A percentile compares a stretch with the other conserved stretches of the same genome.
phyloP scores from a whole-genome alignment of 2,113 vertebrate species.

The Dipodomys ordii region DNA sequence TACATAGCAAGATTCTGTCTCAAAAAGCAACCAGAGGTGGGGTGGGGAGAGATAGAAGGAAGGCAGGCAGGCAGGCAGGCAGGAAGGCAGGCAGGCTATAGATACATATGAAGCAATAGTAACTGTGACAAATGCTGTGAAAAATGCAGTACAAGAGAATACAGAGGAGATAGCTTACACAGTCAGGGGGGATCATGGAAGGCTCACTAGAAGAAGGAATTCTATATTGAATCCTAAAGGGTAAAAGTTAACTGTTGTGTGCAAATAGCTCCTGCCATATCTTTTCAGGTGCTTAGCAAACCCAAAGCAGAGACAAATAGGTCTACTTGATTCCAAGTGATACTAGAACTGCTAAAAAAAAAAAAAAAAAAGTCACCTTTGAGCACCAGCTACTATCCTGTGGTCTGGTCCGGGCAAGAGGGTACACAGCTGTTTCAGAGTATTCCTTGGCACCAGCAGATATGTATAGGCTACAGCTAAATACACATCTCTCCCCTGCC shows the following conservation, averaged over 20 bases:
- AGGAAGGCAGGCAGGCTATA: no score
- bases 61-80: no score
- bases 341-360: conserved; percentile 35
- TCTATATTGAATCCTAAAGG: neutral
- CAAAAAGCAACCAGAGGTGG: neutral
- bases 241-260: conserved; percentile 15
- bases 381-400: conserved; percentile 2
- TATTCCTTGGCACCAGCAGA: conserved; percentile 81
- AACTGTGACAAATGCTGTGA: neutral
- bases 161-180: neutral
- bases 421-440: conserved; percentile 77
- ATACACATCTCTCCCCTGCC: conserved; percentile 77
- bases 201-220: neutral
- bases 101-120: neutral
- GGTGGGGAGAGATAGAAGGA: no score
- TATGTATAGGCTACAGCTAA: conserved; percentile 83
- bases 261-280: neutral
- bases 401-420: conserved; percentile 12
- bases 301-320: conserved; percentile 66
- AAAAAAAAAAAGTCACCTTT: conserved; percentile 51
- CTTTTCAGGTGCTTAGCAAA: conserved; percentile 50
- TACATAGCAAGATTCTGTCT: no score
- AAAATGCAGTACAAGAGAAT: neutral
- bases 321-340: conserved; percentile 59
- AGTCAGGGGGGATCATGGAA: neutral